phyloP scores from a whole-genome alignment of 2,888 invertebrate species.

The Himalopsyche anomala region DNA sequence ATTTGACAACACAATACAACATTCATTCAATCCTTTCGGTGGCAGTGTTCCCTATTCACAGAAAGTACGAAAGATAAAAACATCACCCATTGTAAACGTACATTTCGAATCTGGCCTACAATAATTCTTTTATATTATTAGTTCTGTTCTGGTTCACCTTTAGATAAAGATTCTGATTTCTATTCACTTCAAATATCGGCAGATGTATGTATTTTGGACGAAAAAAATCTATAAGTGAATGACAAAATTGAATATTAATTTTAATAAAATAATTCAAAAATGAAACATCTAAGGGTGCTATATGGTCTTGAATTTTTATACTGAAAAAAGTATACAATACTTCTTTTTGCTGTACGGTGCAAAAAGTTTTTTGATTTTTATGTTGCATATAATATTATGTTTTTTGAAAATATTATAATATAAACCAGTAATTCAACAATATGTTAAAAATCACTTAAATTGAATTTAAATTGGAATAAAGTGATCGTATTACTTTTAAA shows the following conservation, averaged over 20 bases:
- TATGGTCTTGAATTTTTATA: too few relatives aligned
- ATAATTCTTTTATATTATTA: conserved; percentile 49
- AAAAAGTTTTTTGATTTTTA: too few relatives aligned
- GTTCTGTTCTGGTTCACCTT: conserved; percentile 49
- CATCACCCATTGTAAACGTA: conserved; percentile 57
- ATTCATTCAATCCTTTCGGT: conserved; percentile 64
- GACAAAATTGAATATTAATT: background rate
- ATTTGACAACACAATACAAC: conserved; percentile 63
- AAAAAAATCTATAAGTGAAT: background rate
- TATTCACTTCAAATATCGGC: conserved; percentile 51
- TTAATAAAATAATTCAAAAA: too few relatives aligned
- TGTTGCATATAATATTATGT: too few relatives aligned
- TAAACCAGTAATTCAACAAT: too few relatives aligned
- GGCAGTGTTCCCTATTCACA: conserved; percentile 57
- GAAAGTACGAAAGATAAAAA: conserved; percentile 61
- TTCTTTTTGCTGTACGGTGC: too few relatives aligned
- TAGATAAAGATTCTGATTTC: conserved; percentile 52
- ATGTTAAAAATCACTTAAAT: too few relatives aligned
- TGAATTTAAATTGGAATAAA: too few relatives aligned
- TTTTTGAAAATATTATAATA: too few relatives aligned
- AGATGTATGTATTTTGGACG: conserved; percentile 48
- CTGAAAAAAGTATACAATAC: too few relatives aligned
- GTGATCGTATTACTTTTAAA: too few relatives aligned
- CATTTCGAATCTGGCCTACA: conserved; percentile 51
- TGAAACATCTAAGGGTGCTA: too few relatives aligned